phyloP scores from a whole-genome alignment of 92 coral and sea anemone species.

The Paramuricea clavata region DNA sequence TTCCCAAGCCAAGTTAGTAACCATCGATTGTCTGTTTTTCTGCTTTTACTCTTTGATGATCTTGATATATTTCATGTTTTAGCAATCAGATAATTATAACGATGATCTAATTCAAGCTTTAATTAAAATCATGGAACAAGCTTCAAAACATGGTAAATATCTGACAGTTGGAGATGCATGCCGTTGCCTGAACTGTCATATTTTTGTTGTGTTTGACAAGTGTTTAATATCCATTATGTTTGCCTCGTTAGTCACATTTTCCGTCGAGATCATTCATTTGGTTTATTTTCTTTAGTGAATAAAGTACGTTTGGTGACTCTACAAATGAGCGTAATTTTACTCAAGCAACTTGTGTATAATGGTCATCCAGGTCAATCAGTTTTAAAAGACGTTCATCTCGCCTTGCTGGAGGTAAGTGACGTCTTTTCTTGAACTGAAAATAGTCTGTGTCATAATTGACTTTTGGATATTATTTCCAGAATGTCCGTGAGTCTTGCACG shows the following conservation, averaged over 20 bases:
- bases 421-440: not conserved
- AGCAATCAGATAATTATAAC: slow-evolving; percentile 81
- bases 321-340: slow-evolving; percentile 85
- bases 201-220: no score
- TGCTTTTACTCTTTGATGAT: not conserved
- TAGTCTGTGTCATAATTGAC: not conserved
- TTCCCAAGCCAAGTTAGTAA: slow-evolving; percentile 80
- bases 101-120: slow-evolving; percentile 82
- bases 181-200: no score
- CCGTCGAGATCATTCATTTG: no score
- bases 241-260: no score
- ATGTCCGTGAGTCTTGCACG: slow-evolving; percentile 95
- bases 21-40: not conserved
- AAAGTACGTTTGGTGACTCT: slow-evolving; percentile 94
- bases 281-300: slow-evolving; percentile 70
- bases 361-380: slow-evolving; percentile 36
- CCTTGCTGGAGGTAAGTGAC: slow-evolving; percentile 82
- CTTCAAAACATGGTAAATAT: slow-evolving; percentile 85
- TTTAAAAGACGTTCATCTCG: slow-evolving; percentile 84
- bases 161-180: no score
- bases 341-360: slow-evolving; percentile 87
- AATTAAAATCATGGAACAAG: slow-evolving; percentile 90
- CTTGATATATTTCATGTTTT: not conserved
- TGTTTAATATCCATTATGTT: no score
- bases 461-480: slow-evolving; percentile 55